These are phyloP conservation scores for Porites rus DNA, from an alignment of 92 coral and sea anemone species.

Conservation along the genomic window DNA sequence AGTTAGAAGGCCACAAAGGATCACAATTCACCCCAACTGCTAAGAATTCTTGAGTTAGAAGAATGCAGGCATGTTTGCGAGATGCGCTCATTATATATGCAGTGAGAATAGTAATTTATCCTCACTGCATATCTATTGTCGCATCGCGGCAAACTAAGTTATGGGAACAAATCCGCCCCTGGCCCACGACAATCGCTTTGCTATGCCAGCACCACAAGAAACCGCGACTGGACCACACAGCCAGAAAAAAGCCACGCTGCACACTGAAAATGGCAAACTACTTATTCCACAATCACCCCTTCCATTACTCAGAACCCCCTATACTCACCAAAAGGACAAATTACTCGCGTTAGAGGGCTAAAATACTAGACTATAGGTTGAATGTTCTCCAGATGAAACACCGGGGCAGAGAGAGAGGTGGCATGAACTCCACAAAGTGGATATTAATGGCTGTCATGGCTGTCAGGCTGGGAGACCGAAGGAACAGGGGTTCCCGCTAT, in stretches of 20 bases:
- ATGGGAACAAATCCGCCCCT: not conserved
- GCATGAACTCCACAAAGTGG: conserved; percentile 9
- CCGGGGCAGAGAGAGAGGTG: conserved; percentile 29
- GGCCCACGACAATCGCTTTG: too few relatives aligned
- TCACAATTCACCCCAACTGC: too few relatives aligned
- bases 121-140: not conserved
- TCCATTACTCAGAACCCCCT: not conserved
- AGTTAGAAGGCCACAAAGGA: too few relatives aligned
- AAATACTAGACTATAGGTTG: too few relatives aligned
- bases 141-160: not conserved
- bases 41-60: too few relatives aligned
- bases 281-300: not conserved
- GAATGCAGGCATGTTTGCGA: too few relatives aligned
- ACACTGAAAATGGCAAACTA: too few relatives aligned
- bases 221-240: too few relatives aligned
- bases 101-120: not conserved
- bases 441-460: conserved; percentile 26
- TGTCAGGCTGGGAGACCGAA: not conserved
- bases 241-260: too few relatives aligned
- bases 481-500: conserved; percentile 19
- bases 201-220: too few relatives aligned
- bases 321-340: conserved; percentile 52
- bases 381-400: conserved; percentile 56
- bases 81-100: too few relatives aligned
- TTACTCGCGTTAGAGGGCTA: not conserved